Conservation (phyloP, 2,113 vertebrate species). For the Ailuropoda melanoleuca region DNA sequence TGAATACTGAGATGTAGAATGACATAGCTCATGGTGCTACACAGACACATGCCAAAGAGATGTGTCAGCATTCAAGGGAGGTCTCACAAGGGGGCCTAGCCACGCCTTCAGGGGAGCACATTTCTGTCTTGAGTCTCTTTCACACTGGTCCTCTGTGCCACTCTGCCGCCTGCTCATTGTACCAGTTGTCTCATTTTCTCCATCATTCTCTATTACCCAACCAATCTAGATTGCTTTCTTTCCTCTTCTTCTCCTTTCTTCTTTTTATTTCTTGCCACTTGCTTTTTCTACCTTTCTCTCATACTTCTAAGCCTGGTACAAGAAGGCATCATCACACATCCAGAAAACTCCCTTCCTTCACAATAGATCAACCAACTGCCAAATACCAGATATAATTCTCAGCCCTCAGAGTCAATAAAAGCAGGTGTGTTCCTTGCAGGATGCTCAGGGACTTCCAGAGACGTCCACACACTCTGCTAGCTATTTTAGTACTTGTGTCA, state of each 20-base stretch:
- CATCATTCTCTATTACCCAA: neutral
- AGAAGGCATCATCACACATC: neutral
- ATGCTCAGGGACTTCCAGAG: neutral
- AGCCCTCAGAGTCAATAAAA: neutral
- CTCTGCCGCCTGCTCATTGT: neutral
- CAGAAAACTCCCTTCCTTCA: neutral
- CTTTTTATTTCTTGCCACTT: neutral
- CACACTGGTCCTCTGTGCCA: no score
- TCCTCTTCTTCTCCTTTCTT: neutral
- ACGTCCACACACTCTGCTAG: neutral
- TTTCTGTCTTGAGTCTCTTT: neutral
- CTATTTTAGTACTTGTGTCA: neutral
- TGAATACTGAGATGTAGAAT: neutral
- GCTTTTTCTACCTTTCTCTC: neutral
- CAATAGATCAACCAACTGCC: neutral
- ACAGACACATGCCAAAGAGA: neutral
- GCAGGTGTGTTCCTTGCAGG: neutral
- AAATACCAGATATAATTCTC: neutral
- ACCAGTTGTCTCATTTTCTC: neutral
- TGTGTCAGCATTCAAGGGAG: neutral
- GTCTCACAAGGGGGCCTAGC: rapidly evolving
- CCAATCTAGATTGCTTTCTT: neutral
- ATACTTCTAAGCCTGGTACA: neutral
- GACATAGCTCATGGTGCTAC: no score
- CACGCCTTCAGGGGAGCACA: neutral